Base-by-base conservation (phyloP, 2,888 invertebrate species). In the Electrophaes corylata region DNA sequence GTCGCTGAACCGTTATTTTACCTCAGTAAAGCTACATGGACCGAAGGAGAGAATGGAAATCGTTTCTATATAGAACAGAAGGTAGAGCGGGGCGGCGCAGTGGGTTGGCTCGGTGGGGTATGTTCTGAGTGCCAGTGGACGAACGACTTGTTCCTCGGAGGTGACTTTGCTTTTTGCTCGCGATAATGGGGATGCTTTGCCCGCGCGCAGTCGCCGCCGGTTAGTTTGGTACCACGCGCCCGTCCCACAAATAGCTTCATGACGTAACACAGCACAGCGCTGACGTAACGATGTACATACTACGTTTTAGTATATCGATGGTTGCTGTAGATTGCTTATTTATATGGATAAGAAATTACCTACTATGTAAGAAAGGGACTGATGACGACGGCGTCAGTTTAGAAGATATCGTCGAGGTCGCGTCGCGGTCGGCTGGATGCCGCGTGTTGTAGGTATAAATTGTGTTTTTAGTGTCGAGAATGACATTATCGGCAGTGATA, bases 81-180 rank as follows among this genome's bases (percentile, higher is more conserved):
- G 76, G 73, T 73, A 69, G 73, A 61, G 64, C 63, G 73, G n/a
- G 14, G 53, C 60, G 55, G 66, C 54, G n/a, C n/a, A n/a, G n/a
- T n/a, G n/a, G n/a, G n/a, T n/a, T n/a, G n/a, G n/a, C n/a, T n/a
- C n/a, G n/a, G n/a, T n/a, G 65, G 66, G 76, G 74, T 78, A 73
- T 76, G 79, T 76, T 78, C 72, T 75, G 66, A 50, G 66, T 56
- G 63, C 66, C 64, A 60, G 66, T 66, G 69, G 70, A 63, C 66
- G 70, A 70, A 68, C 68, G 69, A 62, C 62, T 60, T 62, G 54
- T 49, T 31, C 60, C 53, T 55, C 56, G 64, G 75, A 78, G 81
- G 84, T 83, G 81, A 83, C 83, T 77, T 79, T 80, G 67, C 55
- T 65, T 73, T 26, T 76, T 66, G 65, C 65, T 60, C 59, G 62